Base-by-base conservation (phyloP, 2,888 invertebrate species). In the Aethes cnicana region DNA sequence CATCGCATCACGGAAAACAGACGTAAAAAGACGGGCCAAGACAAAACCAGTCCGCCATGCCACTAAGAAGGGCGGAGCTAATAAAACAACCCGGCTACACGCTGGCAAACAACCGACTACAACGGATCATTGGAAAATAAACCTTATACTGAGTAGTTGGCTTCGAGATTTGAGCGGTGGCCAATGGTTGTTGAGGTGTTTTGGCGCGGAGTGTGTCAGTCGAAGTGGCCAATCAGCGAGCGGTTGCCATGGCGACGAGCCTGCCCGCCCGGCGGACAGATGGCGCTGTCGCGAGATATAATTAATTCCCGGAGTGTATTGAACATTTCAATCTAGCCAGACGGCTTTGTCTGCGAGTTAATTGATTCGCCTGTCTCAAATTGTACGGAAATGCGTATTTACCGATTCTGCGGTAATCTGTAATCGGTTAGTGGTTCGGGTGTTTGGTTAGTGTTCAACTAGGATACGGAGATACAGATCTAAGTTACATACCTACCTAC, bases 161-260 rank as follows among this genome's bases (percentile, higher is more conserved):
- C 74, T 71, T 71, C 63, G 64, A 73, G 64, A 74, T 74, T 81
- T 59, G 64, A 74, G 68, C 72, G 63, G 60, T 53, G 43, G 43
- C 46, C 53, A 33, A 52, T 54, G 70, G 65, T 56, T 64, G 73
- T 81, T 82, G 69, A 58, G 59, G 47, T 73, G 63, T 75, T 81
- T 58, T 59, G 68, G 47, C 48, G 53, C 56, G 68, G 54, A 53
- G 53, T 52, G 54, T 56, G 56, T 47, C 54, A 42, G 57, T 52
- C 66, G 74, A 82, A 84, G 84, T 81, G 81, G 86, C 87, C 85
- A 86, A 87, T 87, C 81, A 86, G 81, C 73, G 78, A 64, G 61
- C 74, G 75, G 88, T 89, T 80, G 73, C 82, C 74, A 84, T 84
- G 71, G 74, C 76, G 68, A 85, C 87, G 75, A 86, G 75, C 36